These are phyloP conservation scores for Lanius collurio DNA, from an alignment of 2,113 vertebrate genomes.

Conservation along the genomic window DNA sequence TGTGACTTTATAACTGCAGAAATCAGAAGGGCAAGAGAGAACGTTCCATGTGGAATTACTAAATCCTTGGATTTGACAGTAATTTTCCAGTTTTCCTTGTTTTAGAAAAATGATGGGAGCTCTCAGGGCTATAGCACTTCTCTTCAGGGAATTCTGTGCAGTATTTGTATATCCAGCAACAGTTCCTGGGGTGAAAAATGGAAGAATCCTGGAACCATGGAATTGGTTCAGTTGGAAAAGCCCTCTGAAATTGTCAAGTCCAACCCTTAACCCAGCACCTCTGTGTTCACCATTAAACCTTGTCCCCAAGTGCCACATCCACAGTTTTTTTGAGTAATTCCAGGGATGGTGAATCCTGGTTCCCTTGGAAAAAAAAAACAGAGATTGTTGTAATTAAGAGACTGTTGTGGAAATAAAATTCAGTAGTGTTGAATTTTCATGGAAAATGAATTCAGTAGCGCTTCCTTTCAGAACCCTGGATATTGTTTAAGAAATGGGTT, in stretches of 20 bases:
- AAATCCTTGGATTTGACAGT: neutral
- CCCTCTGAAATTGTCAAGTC: neutral
- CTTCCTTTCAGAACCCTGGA: neutral
- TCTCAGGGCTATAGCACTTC: neutral
- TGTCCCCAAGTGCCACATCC: neutral
- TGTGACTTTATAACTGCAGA: neutral
- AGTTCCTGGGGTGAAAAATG: neutral
- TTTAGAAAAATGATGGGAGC: neutral
- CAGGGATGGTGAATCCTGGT: neutral
- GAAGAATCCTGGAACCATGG: neutral
- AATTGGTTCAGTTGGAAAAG: neutral
- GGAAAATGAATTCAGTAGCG: neutral
- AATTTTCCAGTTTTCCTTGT: neutral
- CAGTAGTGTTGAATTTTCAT: neutral
- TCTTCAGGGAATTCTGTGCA: neutral
- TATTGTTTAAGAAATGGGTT: neutral
- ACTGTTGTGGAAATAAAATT: neutral
- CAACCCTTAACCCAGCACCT: neutral
- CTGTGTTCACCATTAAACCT: neutral
- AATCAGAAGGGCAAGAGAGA: neutral
- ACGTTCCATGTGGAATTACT: accelerated
- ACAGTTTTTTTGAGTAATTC: neutral
- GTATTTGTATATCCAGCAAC: neutral
- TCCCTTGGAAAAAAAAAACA: accelerated
- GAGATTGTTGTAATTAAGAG: neutral